Base-by-base conservation (phyloP, 2,113 vertebrate genomes). In the Paramisgurnus dabryanus region DNA sequence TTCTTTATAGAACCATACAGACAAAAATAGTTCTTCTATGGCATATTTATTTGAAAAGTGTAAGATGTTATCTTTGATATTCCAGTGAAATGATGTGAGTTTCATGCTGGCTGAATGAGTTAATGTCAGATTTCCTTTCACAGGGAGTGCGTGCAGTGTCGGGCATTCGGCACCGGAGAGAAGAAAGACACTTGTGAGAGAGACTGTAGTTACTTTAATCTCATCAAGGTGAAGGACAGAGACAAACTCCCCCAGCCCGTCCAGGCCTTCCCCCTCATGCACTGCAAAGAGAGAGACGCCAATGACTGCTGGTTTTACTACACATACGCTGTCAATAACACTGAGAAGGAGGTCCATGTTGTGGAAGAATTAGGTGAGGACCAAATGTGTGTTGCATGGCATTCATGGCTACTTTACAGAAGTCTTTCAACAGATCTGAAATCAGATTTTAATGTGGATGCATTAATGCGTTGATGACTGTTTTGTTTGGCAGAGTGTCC, bases 291-390 rank as follows among this genome's bases (percentile, higher is more conserved):
- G 92, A 94, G 98, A 60, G 97, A 97, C 4, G 94, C 95, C 4
- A 96, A 97, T 0, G 97, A 99, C 89, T 99, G 98, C 93, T 99
- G 97, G 97, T 97, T 99, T 92, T 98, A 98, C 88, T 99, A 95
- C 89, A 98, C 96, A 0, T 98, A 95, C 4, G 95, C 95, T 1
- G 92, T 99, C 84, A 93, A 93, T 45, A 87, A 93, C 13, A 96
- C 84, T 0, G 84, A 94, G 8, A 95, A 95, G 84, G 93, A 95
- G 86, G 93, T 93, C 2, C 89, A 88, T 0, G 96, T 99, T 66
- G 93, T 96, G 47, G 93, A 98, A 83, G 92, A 87, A 0, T 93
- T 94, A 87, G 98, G 97, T 98, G 91, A 0, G 87, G 65, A 49
- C 6, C 4, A 9, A 11, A 27, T 27, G 53, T 9, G 10, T 13